A percentile compares a stretch with the other conserved stretches of the same genome.
Conservation (phyloP, 2,797 vertebrate genomes). For the Onychomys arenicola region DNA sequence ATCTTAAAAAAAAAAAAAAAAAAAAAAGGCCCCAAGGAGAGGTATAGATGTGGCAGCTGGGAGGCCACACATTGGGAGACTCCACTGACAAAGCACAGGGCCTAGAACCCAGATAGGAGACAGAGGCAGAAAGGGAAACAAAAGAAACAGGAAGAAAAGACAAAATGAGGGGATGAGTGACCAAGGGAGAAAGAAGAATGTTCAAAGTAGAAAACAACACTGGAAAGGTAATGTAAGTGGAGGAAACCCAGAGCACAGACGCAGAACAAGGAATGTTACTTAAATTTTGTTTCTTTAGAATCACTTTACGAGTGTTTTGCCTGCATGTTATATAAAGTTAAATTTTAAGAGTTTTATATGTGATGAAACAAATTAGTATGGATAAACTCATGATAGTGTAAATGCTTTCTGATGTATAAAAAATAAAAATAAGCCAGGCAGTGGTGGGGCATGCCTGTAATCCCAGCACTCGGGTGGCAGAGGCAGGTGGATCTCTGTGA, state of each 20-base stretch:
- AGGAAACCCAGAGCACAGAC: too few species aligned
- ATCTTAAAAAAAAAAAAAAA: too few species aligned
- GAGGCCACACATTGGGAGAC: neutral
- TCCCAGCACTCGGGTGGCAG: too few species aligned
- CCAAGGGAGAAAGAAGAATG: neutral
- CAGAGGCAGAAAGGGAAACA: neutral
- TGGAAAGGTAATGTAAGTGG: neutral
- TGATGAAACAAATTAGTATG: neutral
- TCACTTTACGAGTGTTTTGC: neutral
- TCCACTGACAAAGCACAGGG: neutral
- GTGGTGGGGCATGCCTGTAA: too few species aligned
- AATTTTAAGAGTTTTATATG: neutral
- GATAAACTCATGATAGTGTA: neutral
- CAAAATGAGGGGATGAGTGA: neutral
- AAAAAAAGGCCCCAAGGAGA: neutral
- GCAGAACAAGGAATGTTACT: too few species aligned
- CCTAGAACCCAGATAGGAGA: neutral
- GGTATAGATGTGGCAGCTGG: neutral
- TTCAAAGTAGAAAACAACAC: neutral
- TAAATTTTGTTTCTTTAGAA: neutral
- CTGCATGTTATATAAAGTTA: neutral
- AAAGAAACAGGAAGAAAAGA: neutral
- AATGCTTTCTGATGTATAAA: neutral
- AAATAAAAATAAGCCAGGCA: conserved; percentile 10
- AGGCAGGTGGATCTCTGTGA: too few species aligned